A percentile compares a stretch with the other conserved stretches of the same genome.
These are phyloP conservation scores for Lichenostomus cassidix DNA, from an alignment of 2,113 vertebrate genomes.

Conservation along the genomic window DNA sequence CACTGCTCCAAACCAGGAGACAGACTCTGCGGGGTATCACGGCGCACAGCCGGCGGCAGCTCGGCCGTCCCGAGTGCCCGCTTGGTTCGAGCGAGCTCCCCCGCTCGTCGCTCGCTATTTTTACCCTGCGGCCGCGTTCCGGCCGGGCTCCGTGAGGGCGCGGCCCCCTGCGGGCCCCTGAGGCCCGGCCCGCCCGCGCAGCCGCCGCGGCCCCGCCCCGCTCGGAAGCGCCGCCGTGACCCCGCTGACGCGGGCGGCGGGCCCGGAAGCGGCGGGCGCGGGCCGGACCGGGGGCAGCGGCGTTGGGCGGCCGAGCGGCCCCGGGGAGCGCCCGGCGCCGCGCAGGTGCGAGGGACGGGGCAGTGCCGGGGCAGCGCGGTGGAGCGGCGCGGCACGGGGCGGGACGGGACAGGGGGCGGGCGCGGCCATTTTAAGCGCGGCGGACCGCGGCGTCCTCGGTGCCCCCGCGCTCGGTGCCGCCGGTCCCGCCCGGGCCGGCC, in stretches of 20 bases:
- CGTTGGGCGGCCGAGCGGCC: too few species aligned
- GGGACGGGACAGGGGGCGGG: too few species aligned
- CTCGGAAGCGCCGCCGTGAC: background rate
- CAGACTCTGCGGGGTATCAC: accelerated
- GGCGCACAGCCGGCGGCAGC: background rate
- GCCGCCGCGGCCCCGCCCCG: background rate
- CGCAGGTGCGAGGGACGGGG: too few species aligned
- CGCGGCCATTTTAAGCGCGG: too few species aligned
- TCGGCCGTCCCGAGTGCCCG: accelerated
- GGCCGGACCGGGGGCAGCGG: too few species aligned
- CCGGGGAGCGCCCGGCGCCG: too few species aligned
- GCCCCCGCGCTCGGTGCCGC: too few species aligned
- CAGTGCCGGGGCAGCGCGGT: too few species aligned
- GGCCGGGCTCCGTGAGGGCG: background rate
- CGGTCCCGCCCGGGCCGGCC: too few species aligned
- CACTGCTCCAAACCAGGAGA: background rate
- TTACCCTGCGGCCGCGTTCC: background rate
- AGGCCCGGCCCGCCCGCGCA: background rate
- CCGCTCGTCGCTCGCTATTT: accelerated
- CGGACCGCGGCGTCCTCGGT: too few species aligned
- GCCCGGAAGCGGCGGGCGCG: too few species aligned
- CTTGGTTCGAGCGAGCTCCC: accelerated
- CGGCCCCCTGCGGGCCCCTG: background rate
- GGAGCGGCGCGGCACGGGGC: too few species aligned
- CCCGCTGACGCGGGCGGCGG: background rate